Conservation (phyloP, 2,113 vertebrate genomes). For the Pedetes capensis region DNA sequence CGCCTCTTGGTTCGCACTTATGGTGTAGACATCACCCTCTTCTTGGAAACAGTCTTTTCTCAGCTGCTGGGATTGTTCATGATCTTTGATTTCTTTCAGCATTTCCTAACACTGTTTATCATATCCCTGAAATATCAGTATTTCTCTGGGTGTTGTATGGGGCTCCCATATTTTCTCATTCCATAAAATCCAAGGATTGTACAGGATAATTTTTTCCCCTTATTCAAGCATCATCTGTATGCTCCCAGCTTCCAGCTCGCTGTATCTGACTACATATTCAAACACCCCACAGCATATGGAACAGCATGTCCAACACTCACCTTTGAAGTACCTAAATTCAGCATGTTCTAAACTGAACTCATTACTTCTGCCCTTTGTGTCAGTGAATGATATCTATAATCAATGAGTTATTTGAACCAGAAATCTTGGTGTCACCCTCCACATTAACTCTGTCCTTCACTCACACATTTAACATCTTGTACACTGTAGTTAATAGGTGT, state of each 20-base stretch:
- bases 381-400: neutral
- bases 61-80: neutral
- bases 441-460: neutral
- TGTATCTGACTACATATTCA: too few species aligned
- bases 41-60: neutral
- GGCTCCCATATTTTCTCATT: neutral
- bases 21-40: accelerated
- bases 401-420: neutral
- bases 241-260: neutral
- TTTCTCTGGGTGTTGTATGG: neutral
- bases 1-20: neutral
- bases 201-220: neutral
- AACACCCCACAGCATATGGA: neutral
- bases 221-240: neutral
- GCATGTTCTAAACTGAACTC: neutral
- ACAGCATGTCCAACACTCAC: neutral
- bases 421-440: neutral
- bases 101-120: neutral
- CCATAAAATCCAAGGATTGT: neutral
- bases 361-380: neutral
- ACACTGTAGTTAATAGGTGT: neutral
- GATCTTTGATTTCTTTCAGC: neutral
- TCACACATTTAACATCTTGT: neutral
- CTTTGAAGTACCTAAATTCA: neutral
- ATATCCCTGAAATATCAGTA: neutral